A percentile compares a stretch with the other conserved stretches of the same genome.
phyloP scores from a whole-genome alignment of 2,797 vertebrate genomes.

The Muscicapa comitata region DNA sequence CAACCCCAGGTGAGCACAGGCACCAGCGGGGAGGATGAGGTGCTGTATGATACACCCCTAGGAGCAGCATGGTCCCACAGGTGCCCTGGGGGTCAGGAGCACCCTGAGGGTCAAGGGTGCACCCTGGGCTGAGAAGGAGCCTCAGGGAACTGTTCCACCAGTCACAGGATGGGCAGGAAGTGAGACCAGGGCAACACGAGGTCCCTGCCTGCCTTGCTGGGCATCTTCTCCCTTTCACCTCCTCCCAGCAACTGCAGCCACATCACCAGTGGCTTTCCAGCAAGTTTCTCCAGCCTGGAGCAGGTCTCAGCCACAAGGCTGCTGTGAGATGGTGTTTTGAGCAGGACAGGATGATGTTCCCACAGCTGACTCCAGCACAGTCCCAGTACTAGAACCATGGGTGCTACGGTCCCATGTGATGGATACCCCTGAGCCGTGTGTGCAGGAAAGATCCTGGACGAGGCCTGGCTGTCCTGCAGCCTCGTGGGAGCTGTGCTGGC shows the following conservation, averaged over 20 bases:
- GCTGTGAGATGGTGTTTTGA: background rate
- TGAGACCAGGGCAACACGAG: rapidly evolving
- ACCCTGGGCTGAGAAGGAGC: background rate
- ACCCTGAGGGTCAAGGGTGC: background rate
- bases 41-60: background rate
- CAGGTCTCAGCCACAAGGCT: background rate
- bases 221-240: background rate
- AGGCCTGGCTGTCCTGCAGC: background rate
- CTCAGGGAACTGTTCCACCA: background rate
- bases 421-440: rapidly evolving
- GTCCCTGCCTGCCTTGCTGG: background rate
- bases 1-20: background rate
- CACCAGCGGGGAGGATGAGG: background rate
- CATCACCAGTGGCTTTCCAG: background rate
- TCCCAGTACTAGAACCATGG: rapidly evolving
- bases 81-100: background rate
- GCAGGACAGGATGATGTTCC: background rate
- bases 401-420: rapidly evolving
- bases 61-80: background rate
- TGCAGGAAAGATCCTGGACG: background rate
- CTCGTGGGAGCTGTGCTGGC: rapidly evolving
- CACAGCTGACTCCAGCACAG: background rate
- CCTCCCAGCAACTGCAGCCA: background rate
- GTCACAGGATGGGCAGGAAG: background rate
- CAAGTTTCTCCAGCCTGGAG: background rate